A percentile compares a stretch with the other conserved stretches of the same genome.
phyloP scores from a whole-genome alignment of 2,113 vertebrate species.

The Tapirus terrestris region DNA sequence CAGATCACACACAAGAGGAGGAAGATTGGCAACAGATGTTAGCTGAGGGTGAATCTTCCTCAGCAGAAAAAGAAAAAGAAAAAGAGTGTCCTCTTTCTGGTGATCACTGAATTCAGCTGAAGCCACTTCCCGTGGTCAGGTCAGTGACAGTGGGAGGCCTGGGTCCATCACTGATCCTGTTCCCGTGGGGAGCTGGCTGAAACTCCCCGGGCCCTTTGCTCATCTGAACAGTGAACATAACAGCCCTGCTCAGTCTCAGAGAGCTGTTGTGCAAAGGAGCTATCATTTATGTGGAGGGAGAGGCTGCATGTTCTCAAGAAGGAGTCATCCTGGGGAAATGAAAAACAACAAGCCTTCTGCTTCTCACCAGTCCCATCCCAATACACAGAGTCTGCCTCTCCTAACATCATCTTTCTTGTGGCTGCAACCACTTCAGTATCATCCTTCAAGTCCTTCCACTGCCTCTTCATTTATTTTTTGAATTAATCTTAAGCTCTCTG shows the following conservation, averaged over 20 bases:
- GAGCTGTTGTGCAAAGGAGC: fast-evolving
- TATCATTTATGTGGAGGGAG: fast-evolving
- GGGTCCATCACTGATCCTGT: not conserved
- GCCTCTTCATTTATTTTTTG: not conserved
- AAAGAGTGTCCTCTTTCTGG: not conserved
- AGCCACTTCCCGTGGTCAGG: not conserved
- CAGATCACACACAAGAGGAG: too few species aligned
- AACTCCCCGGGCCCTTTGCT: not conserved
- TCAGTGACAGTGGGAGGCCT: too few species aligned
- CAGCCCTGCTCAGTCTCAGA: not conserved
- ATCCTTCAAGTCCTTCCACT: not conserved
- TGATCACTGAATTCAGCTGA: not conserved
- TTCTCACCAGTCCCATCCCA: not conserved
- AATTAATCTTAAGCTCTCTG: not conserved
- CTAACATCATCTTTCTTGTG: not conserved
- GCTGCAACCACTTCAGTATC: not conserved
- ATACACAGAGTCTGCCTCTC: fast-evolving
- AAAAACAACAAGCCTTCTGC: not conserved
- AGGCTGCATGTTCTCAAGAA: not conserved
- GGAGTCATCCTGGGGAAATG: not conserved
- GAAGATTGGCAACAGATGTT: too few species aligned
- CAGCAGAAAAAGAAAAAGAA: too few species aligned
- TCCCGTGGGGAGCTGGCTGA: not conserved
- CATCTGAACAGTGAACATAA: not conserved
- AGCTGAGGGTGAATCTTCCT: too few species aligned